Evolutionary conservation across 2,888 invertebrate species (phyloP), one percentile per base, ranked within the genome.

Genomic region (Spicauda simplicius): DNA sequence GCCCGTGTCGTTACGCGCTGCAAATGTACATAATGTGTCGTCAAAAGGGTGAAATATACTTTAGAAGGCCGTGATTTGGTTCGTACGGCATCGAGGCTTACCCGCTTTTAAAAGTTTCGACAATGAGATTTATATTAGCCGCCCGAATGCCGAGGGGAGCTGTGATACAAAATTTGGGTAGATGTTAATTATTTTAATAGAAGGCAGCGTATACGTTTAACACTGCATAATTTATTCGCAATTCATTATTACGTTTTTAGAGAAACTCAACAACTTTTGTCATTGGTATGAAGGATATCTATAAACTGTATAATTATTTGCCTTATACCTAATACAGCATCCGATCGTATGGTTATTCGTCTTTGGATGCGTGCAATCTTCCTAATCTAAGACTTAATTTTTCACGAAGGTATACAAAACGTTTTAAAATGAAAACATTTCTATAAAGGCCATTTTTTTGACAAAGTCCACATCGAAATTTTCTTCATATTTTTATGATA

Each of bases 41-140:
- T 91, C 91, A 91, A 91, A 92, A 90, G 92, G 91, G 91, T 91
- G 88, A 91, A 91, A 90, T 90, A 89, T 91, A 91, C 90, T 90
- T 90, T 87, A 88, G 88, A 84, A 85, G 84, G 82, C 85, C 83
- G 89, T 91, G 92, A 92, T 91, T 92, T 88, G 78, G 83, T 88
- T 85, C 84, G 80, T 81, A 80, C 80, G 79, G 83, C 83, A 77
- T 81, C 79, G 73, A 78, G 80, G 83, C 80, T 87, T 83, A 82
- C 84, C 76, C 82, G 84, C 86, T 88, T 87, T 88, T 85, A 85
- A 87, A 89, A 88, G 85, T 88, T 89, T 85, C 81, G 81, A 77
- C 78, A 82, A 84, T 81, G 80, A 82, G 81, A 86, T 86, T 84
- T 82, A 83, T 81, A 82, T 83, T 81, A 83, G 78, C 80, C 82